A percentile compares a stretch with the other conserved stretches of the same genome.
These are phyloP conservation scores for Hemibagrus guttatus DNA, from an alignment of 2,797 vertebrate genomes.

Conservation along the genomic window DNA sequence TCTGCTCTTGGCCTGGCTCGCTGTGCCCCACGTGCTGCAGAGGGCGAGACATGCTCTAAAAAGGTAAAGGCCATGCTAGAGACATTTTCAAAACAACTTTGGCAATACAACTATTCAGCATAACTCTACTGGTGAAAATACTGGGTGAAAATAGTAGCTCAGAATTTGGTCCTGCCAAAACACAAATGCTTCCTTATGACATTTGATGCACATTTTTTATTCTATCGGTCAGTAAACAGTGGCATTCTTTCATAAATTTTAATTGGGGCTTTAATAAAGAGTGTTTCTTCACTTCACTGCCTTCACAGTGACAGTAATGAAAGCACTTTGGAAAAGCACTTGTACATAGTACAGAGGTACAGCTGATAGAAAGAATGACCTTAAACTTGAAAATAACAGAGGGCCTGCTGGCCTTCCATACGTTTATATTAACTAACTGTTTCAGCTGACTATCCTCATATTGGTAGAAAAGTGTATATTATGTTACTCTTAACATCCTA, in stretches of 20 bases:
- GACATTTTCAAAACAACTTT: neutral
- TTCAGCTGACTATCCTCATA: neutral
- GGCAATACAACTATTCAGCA: neutral
- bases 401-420: neutral
- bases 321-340: neutral
- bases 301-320: neutral
- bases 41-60: conserved; percentile 70
- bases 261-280: neutral
- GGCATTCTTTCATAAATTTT: neutral
- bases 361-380: neutral
- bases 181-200: neutral
- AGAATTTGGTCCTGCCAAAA: neutral
- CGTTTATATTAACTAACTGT: neutral
- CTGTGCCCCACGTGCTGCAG: conserved; percentile 62
- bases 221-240: neutral
- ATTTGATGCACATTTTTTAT: neutral
- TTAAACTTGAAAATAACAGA: neutral
- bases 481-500: neutral
- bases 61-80: conserved; percentile 58
- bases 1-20: conserved; percentile 65
- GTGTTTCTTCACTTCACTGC: neutral
- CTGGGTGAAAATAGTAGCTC: neutral
- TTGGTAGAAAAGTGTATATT: neutral
- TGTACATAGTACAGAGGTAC: neutral
- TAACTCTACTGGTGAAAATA: neutral